Evolutionary conservation across 2,888 invertebrate genomes (phyloP), one percentile per base, ranked within the genome.

Genomic region (Morinoia aosen): DNA sequence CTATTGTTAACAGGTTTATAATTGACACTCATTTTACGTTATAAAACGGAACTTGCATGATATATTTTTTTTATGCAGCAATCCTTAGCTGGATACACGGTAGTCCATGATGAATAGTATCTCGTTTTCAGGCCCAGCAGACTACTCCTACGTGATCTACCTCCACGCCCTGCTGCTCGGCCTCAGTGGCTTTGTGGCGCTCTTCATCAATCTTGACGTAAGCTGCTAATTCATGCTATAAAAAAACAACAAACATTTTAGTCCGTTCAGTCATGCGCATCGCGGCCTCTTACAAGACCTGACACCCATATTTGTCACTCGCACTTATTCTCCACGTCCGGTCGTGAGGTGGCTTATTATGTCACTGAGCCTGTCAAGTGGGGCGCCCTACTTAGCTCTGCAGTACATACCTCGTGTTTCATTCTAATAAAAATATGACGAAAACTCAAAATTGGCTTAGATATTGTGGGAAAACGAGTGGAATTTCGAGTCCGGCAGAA

Each of bases 61-160:
- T 61, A 61, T 61, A 0, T 61, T 2, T 61, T 5, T 12, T 61
- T 12, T 61, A 61, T 19, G 61, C 61, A 61, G 61, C 61, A 12
- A 19, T 19, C 61, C 12, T 16, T 61, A 61, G 19, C 0, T 3
- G 61, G 12, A 19, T 61, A 61, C 61, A 61, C 8, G 19, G 61
- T 0, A 61, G 61, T 19, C 61, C 3, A 61, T 61, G 19, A 61
- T 61, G 61, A 19, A 16, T 61, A 76, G 25, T 19, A 8, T 12
- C 25, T 33, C 33, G 25, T 76, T 40, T 12, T 3, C 95, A 95
- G 95, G 95, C 14, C 61, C 95, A 16, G 61, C 95, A 14, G 95
- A 95, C 64, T 95, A 95, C 64, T 61, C 95, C 19, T 61, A 64
- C 40, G 95, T 48, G 39, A 64, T 95, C 64, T 95, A 95, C 64